Evolutionary conservation across 1,140 invertebrate genomes (phyloP).

Genomic region (Acromyrmex charruanus): DNA sequence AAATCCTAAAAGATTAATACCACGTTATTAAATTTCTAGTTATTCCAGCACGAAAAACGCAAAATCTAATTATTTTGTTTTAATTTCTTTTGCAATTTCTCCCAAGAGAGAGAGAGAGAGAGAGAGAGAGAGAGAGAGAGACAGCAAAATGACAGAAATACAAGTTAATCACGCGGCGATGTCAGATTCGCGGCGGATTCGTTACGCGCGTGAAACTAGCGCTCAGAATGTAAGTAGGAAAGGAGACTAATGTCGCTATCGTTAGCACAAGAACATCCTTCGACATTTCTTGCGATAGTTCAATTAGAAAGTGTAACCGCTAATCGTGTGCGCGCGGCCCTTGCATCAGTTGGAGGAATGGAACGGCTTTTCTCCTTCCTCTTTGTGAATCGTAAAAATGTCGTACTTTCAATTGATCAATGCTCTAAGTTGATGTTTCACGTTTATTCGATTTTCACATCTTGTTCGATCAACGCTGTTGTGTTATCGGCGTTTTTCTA

Average conservation of each 20-base stretch:
- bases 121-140: background rate
- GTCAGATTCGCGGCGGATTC: constrained; percentile 2
- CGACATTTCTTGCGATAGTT: constrained; percentile 60
- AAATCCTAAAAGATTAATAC: background rate
- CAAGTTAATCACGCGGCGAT: constrained; percentile 32
- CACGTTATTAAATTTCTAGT: constrained; percentile 12
- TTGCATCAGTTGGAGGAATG: background rate
- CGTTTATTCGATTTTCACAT: background rate
- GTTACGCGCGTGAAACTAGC: constrained; percentile 55
- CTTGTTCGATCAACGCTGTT: constrained; percentile 22
- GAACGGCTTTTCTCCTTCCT: background rate
- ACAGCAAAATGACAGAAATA: constrained; percentile 30
- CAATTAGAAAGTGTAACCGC: constrained; percentile 74
- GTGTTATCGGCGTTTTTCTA: constrained; percentile 31
- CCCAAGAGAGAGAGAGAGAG: constrained; percentile 11
- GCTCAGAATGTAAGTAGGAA: constrained; percentile 74
- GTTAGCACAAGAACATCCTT: constrained; percentile 73
- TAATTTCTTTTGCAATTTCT: constrained; percentile 45
- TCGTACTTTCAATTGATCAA: constrained; percentile 56
- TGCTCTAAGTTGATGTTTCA: background rate
- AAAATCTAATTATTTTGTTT: background rate
- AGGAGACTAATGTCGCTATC: constrained; percentile 76
- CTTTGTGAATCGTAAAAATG: constrained; percentile 11
- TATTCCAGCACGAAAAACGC: background rate
- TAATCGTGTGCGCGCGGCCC: constrained; percentile 43